Conservation (phyloP, 2,113 vertebrate genomes). For the Scytalopus superciliaris region DNA sequence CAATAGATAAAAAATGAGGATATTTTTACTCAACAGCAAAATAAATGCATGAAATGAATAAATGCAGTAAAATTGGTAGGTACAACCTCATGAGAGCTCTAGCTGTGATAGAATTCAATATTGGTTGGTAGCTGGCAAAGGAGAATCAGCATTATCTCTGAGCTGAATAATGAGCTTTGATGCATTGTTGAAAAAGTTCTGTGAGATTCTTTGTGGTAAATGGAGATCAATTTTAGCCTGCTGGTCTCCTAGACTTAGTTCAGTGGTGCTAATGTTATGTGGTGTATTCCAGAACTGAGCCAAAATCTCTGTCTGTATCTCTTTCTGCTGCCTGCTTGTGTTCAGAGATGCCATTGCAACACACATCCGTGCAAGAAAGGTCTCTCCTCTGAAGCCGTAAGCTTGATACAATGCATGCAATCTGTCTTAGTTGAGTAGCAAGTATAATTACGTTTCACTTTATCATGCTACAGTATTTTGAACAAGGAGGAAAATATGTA, state of each 20-base stretch:
- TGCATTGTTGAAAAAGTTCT: not conserved
- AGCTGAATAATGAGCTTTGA: not conserved
- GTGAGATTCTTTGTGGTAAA: not conserved
- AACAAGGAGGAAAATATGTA: not conserved
- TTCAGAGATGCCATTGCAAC: not conserved
- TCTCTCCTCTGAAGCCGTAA: not conserved
- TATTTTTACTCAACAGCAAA: not conserved
- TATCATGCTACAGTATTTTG: not conserved
- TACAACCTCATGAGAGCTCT: not conserved
- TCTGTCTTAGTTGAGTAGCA: rapidly evolving
- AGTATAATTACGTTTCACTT: not conserved
- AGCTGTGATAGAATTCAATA: not conserved
- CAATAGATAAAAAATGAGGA: not conserved
- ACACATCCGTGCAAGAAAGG: not conserved
- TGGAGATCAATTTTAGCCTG: not conserved
- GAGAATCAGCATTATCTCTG: not conserved
- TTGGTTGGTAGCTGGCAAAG: not conserved
- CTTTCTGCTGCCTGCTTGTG: not conserved
- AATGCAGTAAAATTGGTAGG: not conserved
- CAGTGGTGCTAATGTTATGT: not conserved
- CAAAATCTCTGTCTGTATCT: not conserved
- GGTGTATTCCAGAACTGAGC: not conserved
- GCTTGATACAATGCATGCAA: not conserved
- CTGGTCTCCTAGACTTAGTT: not conserved
- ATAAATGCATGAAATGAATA: not conserved